Conservation (phyloP, 1,140 invertebrate genomes). For the Drosophila insularis region DNA sequence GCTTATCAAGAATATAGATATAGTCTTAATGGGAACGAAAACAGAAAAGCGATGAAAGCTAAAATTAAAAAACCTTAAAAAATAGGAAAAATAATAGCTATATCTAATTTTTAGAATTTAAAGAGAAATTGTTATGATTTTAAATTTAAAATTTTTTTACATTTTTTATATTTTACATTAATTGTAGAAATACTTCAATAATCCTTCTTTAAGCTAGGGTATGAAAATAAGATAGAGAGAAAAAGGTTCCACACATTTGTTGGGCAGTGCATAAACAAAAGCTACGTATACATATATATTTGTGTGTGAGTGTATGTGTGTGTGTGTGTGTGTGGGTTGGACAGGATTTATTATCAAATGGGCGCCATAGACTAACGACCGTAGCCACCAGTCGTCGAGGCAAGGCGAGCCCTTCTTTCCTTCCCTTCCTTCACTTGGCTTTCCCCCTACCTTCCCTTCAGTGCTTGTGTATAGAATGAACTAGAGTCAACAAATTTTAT, state of each 20-base stretch:
- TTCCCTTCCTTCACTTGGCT: not conserved
- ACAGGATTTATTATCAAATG: conserved; percentile 77
- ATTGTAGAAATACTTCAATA: not conserved
- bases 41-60: too few relatives aligned
- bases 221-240: not conserved
- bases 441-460: not conserved
- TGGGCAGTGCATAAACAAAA: conserved; percentile 73
- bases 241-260: conserved; percentile 38
- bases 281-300: conserved; percentile 26
- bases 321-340: conserved; percentile 35
- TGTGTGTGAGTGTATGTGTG: conserved; percentile 28
- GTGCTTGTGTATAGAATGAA: conserved; percentile 16
- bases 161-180: too few relatives aligned
- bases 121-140: not conserved
- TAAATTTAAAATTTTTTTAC: not conserved
- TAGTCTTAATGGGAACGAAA: too few relatives aligned
- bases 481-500: conserved; percentile 77
- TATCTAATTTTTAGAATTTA: too few relatives aligned
- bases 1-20: too few relatives aligned
- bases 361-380: conserved; percentile 75
- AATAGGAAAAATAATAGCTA: too few relatives aligned
- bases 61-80: too few relatives aligned
- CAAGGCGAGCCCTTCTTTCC: conserved; percentile 29
- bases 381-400: conserved; percentile 38
- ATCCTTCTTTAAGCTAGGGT: not conserved